Evolutionary conservation across 2,888 invertebrate species (phyloP), one percentile per base, ranked within the genome.

Genomic region (Incurvaria masculella): DNA sequence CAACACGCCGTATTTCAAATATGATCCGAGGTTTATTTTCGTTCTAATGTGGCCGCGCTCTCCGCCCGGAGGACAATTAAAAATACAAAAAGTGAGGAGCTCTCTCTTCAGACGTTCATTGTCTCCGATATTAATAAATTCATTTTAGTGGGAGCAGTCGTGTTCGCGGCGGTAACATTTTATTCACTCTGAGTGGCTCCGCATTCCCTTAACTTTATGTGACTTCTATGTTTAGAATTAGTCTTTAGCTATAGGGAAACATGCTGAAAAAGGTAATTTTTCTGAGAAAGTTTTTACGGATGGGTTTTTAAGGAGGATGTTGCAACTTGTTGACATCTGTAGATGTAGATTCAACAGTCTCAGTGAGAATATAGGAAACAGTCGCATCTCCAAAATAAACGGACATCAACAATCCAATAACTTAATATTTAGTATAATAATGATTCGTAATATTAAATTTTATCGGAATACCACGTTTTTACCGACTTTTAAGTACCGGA

Each of bases 161-260:
- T 3, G 6, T 33, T n/a, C 33, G 33, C 33, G 14, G 11, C 4
- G 74, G 74, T 71, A 78, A 75, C 75, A 75, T 76, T 78, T 78
- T 78, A 78, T 78, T 76, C 76, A 74, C 76, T 78, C 75, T 78
- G 78, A 78, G 78, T 78, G 78, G 78, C 76, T 75, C 76, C 75
- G 78, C 78, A 76, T 78, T 78, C 75, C 75, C 76, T 78, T 75
- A 72, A 76, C 76, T 78, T 78, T 76, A 78, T 78, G 76, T 75
- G 73, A 65, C 71, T n/a, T 73, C 72, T 78, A 78, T 78, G 78
- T 78, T 75, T 33, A 33, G 33, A n/a, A n/a, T n/a, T 6, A 33
- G 14, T 33, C 33, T 14, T 33, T 33, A 33, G 33, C 33, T 14
- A 33, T 33, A 33, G n/a, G n/a, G n/a, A n/a, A n/a, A n/a, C n/a